phyloP scores from a whole-genome alignment of 2,113 vertebrate genomes.

The Redunca redunca region DNA sequence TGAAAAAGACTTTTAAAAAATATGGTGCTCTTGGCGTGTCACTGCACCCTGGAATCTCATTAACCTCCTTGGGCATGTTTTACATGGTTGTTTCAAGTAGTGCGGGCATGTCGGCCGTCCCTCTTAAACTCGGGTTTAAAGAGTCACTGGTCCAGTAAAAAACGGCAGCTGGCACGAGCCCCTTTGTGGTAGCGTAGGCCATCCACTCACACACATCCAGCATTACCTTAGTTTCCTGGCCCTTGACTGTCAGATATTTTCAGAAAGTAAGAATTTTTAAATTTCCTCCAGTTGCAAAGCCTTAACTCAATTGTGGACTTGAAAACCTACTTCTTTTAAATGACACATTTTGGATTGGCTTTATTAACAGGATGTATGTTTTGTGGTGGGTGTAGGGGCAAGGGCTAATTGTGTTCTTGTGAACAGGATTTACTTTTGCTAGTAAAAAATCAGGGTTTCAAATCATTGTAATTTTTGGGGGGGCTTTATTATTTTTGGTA shows the following conservation, averaged over 20 bases:
- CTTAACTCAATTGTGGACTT: accelerated
- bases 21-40: conserved; percentile 91
- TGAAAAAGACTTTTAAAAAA: conserved; percentile 94
- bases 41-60: conserved; percentile 87
- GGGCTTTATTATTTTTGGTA: neutral
- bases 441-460: neutral
- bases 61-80: conserved; percentile 92
- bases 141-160: conserved; percentile 88
- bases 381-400: accelerated
- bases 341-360: neutral
- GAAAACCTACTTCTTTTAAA: neutral
- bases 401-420: neutral
- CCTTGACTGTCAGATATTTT: conserved; percentile 91
- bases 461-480: neutral
- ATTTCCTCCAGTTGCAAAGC: conserved; percentile 79
- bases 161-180: conserved; percentile 91
- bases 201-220: conserved; percentile 81
- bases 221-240: conserved; percentile 91
- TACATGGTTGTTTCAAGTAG: conserved; percentile 93
- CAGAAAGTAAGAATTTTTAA: conserved; percentile 93
- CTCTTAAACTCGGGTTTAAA: conserved; percentile 88
- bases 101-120: conserved; percentile 87
- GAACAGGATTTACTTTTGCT: neutral
- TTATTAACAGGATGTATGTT: neutral
- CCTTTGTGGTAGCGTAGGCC: conserved; percentile 92